Conservation (phyloP, 92 coral and sea anemone species). For the Porites lobata region DNA sequence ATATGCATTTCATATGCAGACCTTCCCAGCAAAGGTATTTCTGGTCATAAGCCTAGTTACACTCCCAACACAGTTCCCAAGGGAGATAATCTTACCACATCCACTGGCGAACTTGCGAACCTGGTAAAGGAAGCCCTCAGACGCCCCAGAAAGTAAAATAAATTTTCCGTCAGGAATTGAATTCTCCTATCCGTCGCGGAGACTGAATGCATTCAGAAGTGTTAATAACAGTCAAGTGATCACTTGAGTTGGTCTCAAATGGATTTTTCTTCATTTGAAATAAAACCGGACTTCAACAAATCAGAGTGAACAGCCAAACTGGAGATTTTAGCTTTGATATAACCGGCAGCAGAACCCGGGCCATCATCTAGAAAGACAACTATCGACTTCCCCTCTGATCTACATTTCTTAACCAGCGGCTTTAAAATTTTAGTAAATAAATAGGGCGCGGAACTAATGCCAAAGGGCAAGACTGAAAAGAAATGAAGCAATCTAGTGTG, state of each 20-base stretch:
- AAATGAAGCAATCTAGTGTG: constrained; percentile 11
- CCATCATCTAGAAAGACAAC: constrained; percentile 53
- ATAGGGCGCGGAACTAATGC: constrained; percentile 48
- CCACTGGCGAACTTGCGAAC: constrained; percentile 45
- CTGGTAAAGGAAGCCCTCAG: constrained; percentile 4
- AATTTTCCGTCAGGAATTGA: constrained; percentile 2
- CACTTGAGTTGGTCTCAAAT: constrained; percentile 62
- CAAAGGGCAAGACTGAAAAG: constrained; percentile 51
- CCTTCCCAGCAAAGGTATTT: constrained; percentile 27
- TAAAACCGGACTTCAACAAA: constrained; percentile 65
- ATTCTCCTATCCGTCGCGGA: constrained; percentile 34
- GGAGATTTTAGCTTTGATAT: constrained; percentile 25
- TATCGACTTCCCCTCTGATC: not conserved
- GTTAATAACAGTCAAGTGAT: constrained; percentile 26
- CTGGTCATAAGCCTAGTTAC: constrained; percentile 71
- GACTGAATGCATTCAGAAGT: constrained; percentile 13
- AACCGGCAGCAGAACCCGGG: constrained; percentile 20
- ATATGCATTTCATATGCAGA: no score
- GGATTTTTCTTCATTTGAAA: constrained; percentile 64
- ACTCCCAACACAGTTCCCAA: constrained; percentile 58
- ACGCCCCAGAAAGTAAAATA: not conserved
- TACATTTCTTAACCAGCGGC: constrained; percentile 3
- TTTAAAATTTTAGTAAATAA: constrained; percentile 40
- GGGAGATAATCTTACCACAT: constrained; percentile 59
- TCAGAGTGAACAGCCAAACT: constrained; percentile 54